Percentiles rank a stretch among this genome's conserved stretches.
phyloP scores from a whole-genome alignment of 2,888 invertebrate species.

The Conistra vaccinii region DNA sequence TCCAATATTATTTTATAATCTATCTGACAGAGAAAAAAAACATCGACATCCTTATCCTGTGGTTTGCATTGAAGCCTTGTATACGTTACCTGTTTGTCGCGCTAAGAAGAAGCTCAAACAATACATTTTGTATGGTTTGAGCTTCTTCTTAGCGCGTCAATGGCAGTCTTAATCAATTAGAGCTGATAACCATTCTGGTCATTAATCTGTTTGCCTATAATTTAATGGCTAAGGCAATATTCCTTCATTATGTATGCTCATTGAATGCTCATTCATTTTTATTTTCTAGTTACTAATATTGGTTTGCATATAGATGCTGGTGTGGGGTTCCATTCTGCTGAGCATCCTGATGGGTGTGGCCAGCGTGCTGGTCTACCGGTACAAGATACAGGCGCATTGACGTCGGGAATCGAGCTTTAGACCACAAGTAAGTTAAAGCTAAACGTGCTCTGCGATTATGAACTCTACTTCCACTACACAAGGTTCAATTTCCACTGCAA shows the following conservation, averaged over 20 bases:
- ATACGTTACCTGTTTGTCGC: no score
- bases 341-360: constrained; percentile 93
- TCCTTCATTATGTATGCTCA: background rate
- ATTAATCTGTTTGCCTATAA: background rate
- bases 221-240: background rate
- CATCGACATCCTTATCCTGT: no score
- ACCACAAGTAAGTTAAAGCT: constrained; percentile 51
- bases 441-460: background rate
- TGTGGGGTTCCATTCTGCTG: constrained; percentile 93
- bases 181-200: background rate
- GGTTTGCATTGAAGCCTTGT: no score
- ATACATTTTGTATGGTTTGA: background rate
- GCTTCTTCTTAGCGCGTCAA: background rate
- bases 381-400: constrained; percentile 90
- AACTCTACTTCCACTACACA: background rate
- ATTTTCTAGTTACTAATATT: constrained; percentile 1
- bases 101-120: no score
- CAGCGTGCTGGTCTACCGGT: constrained; percentile 94
- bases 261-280: background rate
- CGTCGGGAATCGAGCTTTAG: constrained; percentile 35
- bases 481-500: background rate
- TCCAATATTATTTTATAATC: no score
- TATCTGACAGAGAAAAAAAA: no score
- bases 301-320: constrained; percentile 80
- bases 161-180: background rate